Base-by-base conservation (phyloP, 1,140 invertebrate species). In the Drosophila simulans region DNA sequence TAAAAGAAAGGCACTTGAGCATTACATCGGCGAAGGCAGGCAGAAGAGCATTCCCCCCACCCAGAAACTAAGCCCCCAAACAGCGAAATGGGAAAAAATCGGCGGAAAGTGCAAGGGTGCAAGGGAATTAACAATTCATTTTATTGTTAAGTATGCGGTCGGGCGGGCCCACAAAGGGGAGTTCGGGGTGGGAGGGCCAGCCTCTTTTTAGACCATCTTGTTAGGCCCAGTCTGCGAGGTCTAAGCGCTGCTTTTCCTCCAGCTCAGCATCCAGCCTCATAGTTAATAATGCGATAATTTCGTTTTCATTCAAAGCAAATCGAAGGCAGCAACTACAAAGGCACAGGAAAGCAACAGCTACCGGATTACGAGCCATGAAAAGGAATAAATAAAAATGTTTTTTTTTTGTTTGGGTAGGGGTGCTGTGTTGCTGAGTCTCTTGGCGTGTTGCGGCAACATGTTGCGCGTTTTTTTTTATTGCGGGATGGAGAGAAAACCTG, bases 281-380 rank as follows among this genome's bases (percentile, higher is more conserved):
- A 90, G 84, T 84, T 89, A 89, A 90, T 89, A 89, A 89, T 89
- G 84, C 84, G 84, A 89, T 89, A 89, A 89, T 89, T 89, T 89
- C 73, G 69, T 80, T 90, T 89, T 89, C 85, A 89, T 89, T 89
- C 84, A 89, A 89, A 80, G 84, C 80, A 88, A 88, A 88, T 88
- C 84, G 80, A 83, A 77, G 73, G 73, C 65, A 69, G 57, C 52
- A 58, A 54, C 64, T 62, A 56, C 48, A 62, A 79, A 60, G 45
- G 45, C 27, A 35, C 40, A 22, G 31, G 40, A 65, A 51, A 31
- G 34, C 39, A 15, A 49, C 51, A 40, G 80, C 83, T 88, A 88
- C 83, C 59, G 83, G 66, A 80, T 88, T 89, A 89, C 80, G 78
- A 60, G 42, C 45, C 48, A 52, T 25, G 15, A 27, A 69, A 34